Evolutionary conservation across 2,888 invertebrate species (phyloP), one percentile per base, ranked within the genome.

Genomic region (Campopleginae sp.): DNA sequence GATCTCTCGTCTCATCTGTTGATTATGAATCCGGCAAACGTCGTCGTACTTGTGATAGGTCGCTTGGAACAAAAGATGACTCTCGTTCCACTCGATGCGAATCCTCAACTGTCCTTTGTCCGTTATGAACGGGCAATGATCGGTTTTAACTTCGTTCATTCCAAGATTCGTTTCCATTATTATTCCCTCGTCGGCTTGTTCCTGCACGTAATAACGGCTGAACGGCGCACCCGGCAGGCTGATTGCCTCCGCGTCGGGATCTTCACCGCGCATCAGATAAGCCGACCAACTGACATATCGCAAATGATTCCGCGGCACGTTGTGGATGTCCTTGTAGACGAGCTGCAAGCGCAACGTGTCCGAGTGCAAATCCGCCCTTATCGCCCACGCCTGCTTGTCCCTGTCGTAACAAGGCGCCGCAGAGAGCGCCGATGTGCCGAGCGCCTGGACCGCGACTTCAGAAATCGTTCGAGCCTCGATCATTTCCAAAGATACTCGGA

Each of bases 41-140:
- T 97, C 97, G 93, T 97, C 97, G 93, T 97, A 97, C 91, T 96
- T 96, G 94, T 97, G 97, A 94, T 97, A 97, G 85, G 96, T 96
- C 85, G 97, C 96, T 93, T 97, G 96, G 93, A 97, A 97, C 82
- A 97, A 95, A 80, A 97, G 94, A 91, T 97, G 96, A 75, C 97
- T 96, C 92, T 97, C 97, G 90, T 96, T 96, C 97, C 97, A 97
- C 91, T 97, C 97, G 72, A 97, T 95, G 88, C 97, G 96, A 33
- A 97, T 96, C 23, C 96, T 95, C 72, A 97, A 94, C 89, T 96
- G 96, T 71, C 96, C 96, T 86, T 96, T 96, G 82, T 96, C 95
- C 87, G 96, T 96, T 88, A 97, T 93, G 92, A 96, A 97, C 66
- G 96, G 95, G 92, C 96, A 96, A 78, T 95, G 95, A 31, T 96